Base-by-base conservation (phyloP, 2,113 vertebrate species). In the Sylvia atricapilla region DNA sequence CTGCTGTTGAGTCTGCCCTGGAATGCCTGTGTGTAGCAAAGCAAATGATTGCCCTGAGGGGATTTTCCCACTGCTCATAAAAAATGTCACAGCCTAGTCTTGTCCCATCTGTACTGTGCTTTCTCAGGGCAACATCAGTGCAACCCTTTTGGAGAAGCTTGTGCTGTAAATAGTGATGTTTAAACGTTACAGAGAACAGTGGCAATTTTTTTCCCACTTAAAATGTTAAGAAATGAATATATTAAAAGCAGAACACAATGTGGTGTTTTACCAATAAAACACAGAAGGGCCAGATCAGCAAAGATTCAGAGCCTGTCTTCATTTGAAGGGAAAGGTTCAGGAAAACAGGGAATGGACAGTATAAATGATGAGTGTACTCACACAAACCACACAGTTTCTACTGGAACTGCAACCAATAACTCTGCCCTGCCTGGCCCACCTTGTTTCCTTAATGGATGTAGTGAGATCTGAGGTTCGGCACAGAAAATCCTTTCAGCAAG, bases 21-120 rank as follows among this genome's bases (percentile, higher is more conserved):
- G 84, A 87, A 92, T 96, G 97, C 95, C 92, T 47, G 49, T 95
- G 94, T 93, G 93, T 97, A 97, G 91, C 94, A 97, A 96, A 97
- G 94, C 94, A 97, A 96, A 95, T 74, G 93, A 95, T 95, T 95
- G 96, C 98, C 97, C 76, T 69, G 91, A 94, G 93, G 97, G 91
- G 83, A 94, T 98, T 97, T 97, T 98, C 93, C 96, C 94, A 96
- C 94, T 93, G 89, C 95, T 97, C 97, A 92, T 95, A 91, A 96
- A 97, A 97, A 96, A 95, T 95, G 94, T 94, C 96, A 92, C 90
- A 92, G 86, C 75, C 92, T 58, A 95, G 91, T 90, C 78, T 95
- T 70, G 72, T 93, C 94, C 95, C 94, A 97, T 95, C 96, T 97
- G 96, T 80, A 92, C 78, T 73, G 76, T 55, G 74, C 86, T 94